Percentiles rank a stretch among this genome's conserved stretches.
These are phyloP conservation scores for Eleginops maclovinus DNA, from an alignment of 2,113 vertebrate genomes.

Conservation along the genomic window DNA sequence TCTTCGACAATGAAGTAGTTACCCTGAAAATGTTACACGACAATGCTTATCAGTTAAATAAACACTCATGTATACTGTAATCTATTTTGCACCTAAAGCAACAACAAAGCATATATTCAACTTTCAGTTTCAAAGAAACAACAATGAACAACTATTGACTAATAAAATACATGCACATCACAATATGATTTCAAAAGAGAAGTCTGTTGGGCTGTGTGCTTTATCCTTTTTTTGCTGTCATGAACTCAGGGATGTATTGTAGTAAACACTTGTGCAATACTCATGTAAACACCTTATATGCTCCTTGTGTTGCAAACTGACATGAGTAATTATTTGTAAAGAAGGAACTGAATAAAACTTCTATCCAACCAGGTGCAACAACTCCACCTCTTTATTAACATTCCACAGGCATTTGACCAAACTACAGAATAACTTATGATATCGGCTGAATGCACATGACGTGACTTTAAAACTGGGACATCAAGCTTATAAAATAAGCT, in stretches of 20 bases:
- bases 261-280: background rate
- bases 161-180: no score
- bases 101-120: background rate
- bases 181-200: background rate
- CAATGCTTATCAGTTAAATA: background rate
- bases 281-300: background rate
- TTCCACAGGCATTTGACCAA: background rate
- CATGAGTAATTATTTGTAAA: background rate
- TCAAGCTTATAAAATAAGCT: conserved; percentile 1
- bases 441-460: background rate
- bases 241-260: background rate
- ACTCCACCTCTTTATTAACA: background rate
- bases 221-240: no score
- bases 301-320: background rate
- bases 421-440: background rate
- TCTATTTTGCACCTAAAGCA: background rate
- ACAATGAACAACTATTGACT: background rate
- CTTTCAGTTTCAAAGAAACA: conserved; percentile 2
- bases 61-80: background rate
- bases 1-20: background rate
- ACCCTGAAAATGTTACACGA: background rate
- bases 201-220: background rate
- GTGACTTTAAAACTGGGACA: background rate
- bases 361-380: background rate
- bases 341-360: background rate